phyloP scores from a whole-genome alignment of 2,113 vertebrate genomes.

The Gallinago paraguaiae region DNA sequence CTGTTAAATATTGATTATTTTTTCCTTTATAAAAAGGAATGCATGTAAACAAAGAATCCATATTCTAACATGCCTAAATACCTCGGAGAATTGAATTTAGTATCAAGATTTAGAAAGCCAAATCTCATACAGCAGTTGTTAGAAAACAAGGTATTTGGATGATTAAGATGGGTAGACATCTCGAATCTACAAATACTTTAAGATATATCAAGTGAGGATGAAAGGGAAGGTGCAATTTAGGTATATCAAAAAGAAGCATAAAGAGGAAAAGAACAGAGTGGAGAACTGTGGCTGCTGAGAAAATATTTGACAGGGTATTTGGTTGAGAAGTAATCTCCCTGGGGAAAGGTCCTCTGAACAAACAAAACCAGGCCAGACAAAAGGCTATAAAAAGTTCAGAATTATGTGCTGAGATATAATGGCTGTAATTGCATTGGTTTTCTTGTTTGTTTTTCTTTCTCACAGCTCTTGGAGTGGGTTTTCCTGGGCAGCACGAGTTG shows the following conservation, averaged over 20 bases:
- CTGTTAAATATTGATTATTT: background rate
- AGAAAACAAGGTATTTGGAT: background rate
- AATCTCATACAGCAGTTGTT: background rate
- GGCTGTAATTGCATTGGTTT: background rate
- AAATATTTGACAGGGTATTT: background rate
- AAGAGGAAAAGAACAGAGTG: background rate
- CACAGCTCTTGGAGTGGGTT: background rate
- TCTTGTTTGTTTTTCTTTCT: slow-evolving; percentile 9
- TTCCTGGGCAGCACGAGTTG: background rate
- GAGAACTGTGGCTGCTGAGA: background rate
- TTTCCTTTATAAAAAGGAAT: background rate
- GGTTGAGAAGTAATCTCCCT: background rate
- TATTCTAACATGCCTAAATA: background rate
- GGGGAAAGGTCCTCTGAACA: background rate
- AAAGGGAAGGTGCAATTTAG: background rate
- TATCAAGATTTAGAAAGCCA: background rate
- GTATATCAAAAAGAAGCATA: background rate
- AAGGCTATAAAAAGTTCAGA: background rate
- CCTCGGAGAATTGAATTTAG: background rate
- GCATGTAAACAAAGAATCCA: background rate
- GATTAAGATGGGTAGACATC: background rate
- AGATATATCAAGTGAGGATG: background rate
- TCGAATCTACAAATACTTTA: background rate
- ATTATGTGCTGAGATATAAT: background rate
- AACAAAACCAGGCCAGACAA: background rate